These are phyloP conservation scores for Theonella swinhoei DNA, from an alignment of 37 sponge, comb jelly and placozoan genomes.

Conservation along the genomic window DNA sequence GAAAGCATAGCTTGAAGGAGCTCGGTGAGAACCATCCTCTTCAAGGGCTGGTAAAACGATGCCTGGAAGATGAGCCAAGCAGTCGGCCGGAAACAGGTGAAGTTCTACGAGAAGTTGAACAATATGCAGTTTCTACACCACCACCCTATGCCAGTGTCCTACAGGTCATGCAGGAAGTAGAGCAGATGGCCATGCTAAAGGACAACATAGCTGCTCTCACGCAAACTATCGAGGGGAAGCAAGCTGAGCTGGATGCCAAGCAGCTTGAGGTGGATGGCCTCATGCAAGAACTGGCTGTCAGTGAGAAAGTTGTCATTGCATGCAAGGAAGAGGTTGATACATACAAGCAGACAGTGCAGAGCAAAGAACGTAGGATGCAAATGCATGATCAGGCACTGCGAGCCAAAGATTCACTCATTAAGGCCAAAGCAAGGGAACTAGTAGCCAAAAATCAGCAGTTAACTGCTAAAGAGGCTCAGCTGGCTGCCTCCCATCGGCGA, in stretches of 20 bases:
- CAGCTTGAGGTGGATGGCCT: constrained; percentile 20
- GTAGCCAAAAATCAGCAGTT: constrained; percentile 20
- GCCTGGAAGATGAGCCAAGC: constrained; percentile 31
- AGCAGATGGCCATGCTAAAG: constrained; percentile 16
- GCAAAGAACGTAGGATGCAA: constrained; percentile 30
- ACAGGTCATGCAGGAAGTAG: constrained; percentile 25
- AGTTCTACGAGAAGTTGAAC: constrained; percentile 10
- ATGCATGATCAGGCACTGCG: constrained; percentile 33
- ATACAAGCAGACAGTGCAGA: constrained; percentile 36
- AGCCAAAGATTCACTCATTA: constrained; percentile 47
- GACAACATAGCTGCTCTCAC: constrained; percentile 16
- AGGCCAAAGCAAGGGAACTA: constrained; percentile 50
- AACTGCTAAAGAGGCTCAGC: constrained; percentile 29
- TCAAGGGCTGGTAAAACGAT: not conserved
- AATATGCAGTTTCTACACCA: not conserved
- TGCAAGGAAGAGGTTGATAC: constrained; percentile 33
- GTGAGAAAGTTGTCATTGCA: constrained; percentile 9
- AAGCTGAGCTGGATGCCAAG: constrained; percentile 34
- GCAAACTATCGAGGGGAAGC: constrained; percentile 25
- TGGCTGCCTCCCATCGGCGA: constrained; percentile 20
- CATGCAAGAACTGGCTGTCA: constrained; percentile 12
- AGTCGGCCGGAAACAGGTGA: not conserved
- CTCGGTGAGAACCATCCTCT: constrained; percentile 12
- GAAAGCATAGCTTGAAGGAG: constrained; percentile 1
- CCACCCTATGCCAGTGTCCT: constrained; percentile 26